A percentile compares a stretch with the other conserved stretches of the same genome.
These are phyloP conservation scores for Ctenopoma kingsleyae DNA, from an alignment of 2,797 vertebrate genomes.

Conservation along the genomic window DNA sequence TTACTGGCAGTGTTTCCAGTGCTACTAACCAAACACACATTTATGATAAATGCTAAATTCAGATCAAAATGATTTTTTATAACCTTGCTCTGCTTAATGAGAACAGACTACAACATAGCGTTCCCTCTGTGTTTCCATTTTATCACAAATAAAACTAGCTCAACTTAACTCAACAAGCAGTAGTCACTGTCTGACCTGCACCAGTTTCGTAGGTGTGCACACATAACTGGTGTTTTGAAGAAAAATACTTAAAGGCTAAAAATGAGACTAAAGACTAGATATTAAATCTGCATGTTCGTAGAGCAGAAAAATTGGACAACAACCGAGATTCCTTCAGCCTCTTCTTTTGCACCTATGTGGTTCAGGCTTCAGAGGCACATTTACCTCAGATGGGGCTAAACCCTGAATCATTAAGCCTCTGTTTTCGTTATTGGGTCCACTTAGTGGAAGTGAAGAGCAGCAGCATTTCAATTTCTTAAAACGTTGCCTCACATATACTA, in stretches of 20 bases:
- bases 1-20: too few species aligned
- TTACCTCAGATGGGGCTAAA: conserved; percentile 34
- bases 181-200: neutral
- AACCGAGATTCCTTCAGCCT: neutral
- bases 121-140: neutral
- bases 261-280: neutral
- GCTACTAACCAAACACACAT: neutral
- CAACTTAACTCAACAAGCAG: too few species aligned
- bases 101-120: neutral
- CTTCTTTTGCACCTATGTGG: conserved; percentile 25
- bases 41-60: neutral
- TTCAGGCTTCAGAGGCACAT: conserved; percentile 28
- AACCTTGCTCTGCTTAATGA: neutral
- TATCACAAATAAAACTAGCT: neutral
- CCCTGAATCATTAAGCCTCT: conserved; percentile 36
- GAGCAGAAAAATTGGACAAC: neutral
- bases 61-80: neutral
- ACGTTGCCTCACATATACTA: conserved; percentile 44
- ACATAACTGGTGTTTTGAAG: neutral
- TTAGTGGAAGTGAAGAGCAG: conserved; percentile 57
- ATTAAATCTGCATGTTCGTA: neutral
- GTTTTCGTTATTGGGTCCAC: conserved; percentile 51
- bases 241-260: neutral
- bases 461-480: conserved; percentile 59
- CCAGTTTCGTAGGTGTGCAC: neutral